Conservation (phyloP, 35 echinoderm and acorn worm species). For the Apostichopus californicus region DNA sequence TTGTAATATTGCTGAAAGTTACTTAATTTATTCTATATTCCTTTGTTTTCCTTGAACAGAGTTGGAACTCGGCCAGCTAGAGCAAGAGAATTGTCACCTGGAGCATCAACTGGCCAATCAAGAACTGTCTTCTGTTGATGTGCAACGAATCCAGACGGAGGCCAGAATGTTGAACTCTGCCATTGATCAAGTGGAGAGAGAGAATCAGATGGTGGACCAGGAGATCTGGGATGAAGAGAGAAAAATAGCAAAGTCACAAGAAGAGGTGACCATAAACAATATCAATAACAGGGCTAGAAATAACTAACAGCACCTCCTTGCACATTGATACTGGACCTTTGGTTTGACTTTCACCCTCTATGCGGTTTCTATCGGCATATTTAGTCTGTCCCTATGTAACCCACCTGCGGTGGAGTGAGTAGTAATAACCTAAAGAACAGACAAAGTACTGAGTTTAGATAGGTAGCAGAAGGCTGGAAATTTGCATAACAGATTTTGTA, state of each 20-base stretch:
- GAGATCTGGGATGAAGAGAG: conserved; percentile 89
- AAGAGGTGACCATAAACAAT: conserved; percentile 57
- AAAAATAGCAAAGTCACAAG: conserved; percentile 82
- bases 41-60: conserved; percentile 50
- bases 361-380: too few relatives aligned
- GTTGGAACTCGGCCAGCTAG: conserved; percentile 57
- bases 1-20: not conserved
- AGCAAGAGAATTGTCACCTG: conserved; percentile 48
- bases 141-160: conserved; percentile 86
- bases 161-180: conserved; percentile 66
- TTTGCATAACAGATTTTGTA: too few relatives aligned
- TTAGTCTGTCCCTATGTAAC: too few relatives aligned
- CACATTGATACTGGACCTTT: too few relatives aligned
- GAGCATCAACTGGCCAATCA: conserved; percentile 76
- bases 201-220: conserved; percentile 78
- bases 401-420: too few relatives aligned
- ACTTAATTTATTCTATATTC: not conserved
- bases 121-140: conserved; percentile 83
- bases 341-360: too few relatives aligned
- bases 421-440: too few relatives aligned
- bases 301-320: not conserved
- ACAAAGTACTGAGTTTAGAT: too few relatives aligned
- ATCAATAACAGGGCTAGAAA: not conserved
- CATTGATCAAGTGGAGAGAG: conserved; percentile 74
- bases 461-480: too few relatives aligned